These are phyloP conservation scores for Drosophila cognata DNA, from an alignment of 2,888 invertebrate genomes.

Conservation along the genomic window DNA sequence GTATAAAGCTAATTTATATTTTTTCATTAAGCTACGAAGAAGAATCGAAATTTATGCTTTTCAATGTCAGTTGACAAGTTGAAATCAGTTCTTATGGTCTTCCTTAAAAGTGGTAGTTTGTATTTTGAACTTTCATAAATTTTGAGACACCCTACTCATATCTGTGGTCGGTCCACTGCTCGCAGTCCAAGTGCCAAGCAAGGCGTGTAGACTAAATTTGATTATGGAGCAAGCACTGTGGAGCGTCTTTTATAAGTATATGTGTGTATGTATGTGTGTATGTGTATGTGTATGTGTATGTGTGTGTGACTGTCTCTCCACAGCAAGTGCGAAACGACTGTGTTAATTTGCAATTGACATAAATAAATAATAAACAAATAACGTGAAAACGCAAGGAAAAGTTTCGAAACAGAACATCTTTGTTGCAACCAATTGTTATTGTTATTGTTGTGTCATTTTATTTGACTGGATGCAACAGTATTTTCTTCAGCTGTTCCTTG, in stretches of 20 bases:
- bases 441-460: constrained; percentile 1
- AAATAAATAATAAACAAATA: constrained; percentile 64
- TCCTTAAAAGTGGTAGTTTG: neutral
- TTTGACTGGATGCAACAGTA: neutral
- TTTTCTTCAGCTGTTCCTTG: neutral
- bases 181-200: constrained; percentile 24
- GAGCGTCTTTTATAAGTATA: constrained; percentile 26
- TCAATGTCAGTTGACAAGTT: neutral
- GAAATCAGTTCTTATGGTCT: neutral
- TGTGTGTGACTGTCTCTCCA: constrained; percentile 3
- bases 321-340: constrained; percentile 51
- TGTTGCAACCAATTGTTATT: constrained; percentile 11
- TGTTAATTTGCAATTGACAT: constrained; percentile 75
- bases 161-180: constrained; percentile 24
- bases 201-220: constrained; percentile 59
- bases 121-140: neutral
- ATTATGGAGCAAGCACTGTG: constrained; percentile 44
- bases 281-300: neutral
- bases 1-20: neutral
- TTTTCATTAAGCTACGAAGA: neutral
- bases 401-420: constrained; percentile 1
- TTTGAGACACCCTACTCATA: constrained; percentile 39
- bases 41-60: neutral
- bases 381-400: constrained; percentile 27
- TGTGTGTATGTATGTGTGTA: neutral